Base-by-base conservation (phyloP, 2,797 vertebrate species). In the Pogoniulus pusillus region DNA sequence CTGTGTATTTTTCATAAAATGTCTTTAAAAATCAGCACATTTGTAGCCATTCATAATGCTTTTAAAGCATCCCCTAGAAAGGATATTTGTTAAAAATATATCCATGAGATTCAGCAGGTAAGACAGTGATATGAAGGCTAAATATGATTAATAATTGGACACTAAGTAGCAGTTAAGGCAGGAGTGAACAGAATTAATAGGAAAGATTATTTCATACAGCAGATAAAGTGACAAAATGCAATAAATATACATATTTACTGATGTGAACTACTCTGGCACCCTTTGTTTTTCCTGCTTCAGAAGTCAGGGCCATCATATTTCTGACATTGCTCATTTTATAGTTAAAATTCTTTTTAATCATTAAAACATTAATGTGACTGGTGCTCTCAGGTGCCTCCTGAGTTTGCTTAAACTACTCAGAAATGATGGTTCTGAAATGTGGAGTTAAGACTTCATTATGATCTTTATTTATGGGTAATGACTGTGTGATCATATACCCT, bases 151-250 rank as follows among this genome's bases (percentile, higher is more conserved):
- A 85, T 71, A 94, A 95, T 91, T 78, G 70, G 94, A 91, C 43
- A 77, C 64, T 94, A 96, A 77, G 55, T 70, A 95, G 93, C 91
- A 96, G 70, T 97, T 97, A 98, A 97, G 97, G 97, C 96, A 97
- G 91, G 35, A n/a, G 81, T 96, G 91, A 95, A 96, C 93, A 47
- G 23, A 93, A 95, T 86, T 93, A 93, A 76, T 45, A 77, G 35
- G 68, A 82, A 91, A 92, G 64, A 86, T 20, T 71, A 76, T 34
- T 94, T 95, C 49, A 85, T 91, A 90, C 58, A 64, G 22, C 89
- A 94, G 72, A 88, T 91, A 41, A 82, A 87, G 63, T 95, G 35
- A 92, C 72, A 78, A 77, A 91, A 94, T 82, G 64, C 62, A 72
- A 75, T 85, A 95, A 80, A 78, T 70, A 92, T 45, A 85, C 11